Evolutionary conservation across 2,797 vertebrate species (phyloP).

Genomic region (Phrynocephalus guinanensis): DNA sequence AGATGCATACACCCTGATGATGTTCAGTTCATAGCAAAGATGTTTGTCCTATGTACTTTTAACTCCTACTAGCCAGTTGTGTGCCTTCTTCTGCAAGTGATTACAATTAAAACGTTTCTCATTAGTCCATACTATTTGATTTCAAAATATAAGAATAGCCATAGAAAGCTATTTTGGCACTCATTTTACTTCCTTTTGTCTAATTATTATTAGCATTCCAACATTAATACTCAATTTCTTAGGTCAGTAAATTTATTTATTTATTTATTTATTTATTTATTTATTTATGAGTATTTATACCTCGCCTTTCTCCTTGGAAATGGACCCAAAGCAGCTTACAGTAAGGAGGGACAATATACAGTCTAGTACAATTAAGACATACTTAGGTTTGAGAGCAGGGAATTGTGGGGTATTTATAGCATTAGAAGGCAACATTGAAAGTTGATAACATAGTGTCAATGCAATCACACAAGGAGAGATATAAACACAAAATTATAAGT

Average conservation of each 20-base stretch:
- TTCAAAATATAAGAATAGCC: slow-evolving; percentile 2
- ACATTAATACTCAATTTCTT: slow-evolving; percentile 68
- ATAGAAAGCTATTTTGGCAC: slow-evolving; percentile 12
- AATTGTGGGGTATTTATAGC: too few relatives aligned
- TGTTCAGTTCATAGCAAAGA: slow-evolving; percentile 38
- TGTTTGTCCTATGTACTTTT: slow-evolving; percentile 25
- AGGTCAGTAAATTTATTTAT: slow-evolving; percentile 59
- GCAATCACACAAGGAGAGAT: too few relatives aligned
- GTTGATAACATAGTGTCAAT: too few relatives aligned
- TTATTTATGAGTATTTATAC: too few relatives aligned
- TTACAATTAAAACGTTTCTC: background rate
- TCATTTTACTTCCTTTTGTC: slow-evolving; percentile 6
- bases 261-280: too few relatives aligned
- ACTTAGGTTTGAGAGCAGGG: too few relatives aligned
- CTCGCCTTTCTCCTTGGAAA: too few relatives aligned
- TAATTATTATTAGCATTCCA: slow-evolving; percentile 33
- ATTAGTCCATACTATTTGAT: slow-evolving; percentile 28
- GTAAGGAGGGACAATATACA: too few relatives aligned
- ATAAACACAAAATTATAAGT: too few relatives aligned
- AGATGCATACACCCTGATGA: accelerated
- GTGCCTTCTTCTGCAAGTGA: slow-evolving; percentile 38
- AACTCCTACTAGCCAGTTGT: slow-evolving; percentile 42
- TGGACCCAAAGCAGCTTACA: too few relatives aligned
- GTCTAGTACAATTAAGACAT: too few relatives aligned
- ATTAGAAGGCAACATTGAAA: too few relatives aligned